Percentiles rank a stretch among this genome's conserved stretches.
These are phyloP conservation scores for Paedocypris sp. DNA, from an alignment of 2,113 vertebrate species.

Conservation along the genomic window DNA sequence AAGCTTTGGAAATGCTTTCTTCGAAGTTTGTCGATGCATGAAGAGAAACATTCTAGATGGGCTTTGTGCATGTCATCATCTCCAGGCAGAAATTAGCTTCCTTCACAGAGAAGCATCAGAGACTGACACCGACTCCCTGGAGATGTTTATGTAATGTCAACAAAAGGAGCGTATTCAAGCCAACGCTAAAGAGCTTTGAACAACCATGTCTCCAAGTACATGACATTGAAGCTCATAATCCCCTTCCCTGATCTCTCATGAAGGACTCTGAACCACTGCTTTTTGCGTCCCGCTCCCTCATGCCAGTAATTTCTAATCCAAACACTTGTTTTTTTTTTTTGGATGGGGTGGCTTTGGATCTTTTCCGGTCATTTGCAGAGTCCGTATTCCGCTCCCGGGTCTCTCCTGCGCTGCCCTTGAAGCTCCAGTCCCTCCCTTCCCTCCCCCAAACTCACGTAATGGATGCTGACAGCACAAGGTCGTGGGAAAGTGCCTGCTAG, in stretches of 20 bases:
- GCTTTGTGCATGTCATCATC: not conserved
- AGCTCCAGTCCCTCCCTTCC: not conserved
- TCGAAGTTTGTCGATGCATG: not conserved
- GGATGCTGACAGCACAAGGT: slow-evolving; percentile 51
- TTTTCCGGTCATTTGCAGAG: not conserved
- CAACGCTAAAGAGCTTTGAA: slow-evolving; percentile 13
- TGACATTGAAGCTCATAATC: slow-evolving; percentile 32
- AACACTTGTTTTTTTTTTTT: not conserved
- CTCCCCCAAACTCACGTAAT: slow-evolving; percentile 28
- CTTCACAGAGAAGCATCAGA: not conserved
- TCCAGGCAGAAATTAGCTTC: slow-evolving; percentile 1
- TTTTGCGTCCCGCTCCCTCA: not conserved
- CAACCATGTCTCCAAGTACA: slow-evolving; percentile 17
- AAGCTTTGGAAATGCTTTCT: too few species aligned
- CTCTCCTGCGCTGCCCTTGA: slow-evolving; percentile 18
- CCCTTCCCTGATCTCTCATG: slow-evolving; percentile 20
- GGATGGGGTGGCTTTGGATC: not conserved
- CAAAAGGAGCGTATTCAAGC: slow-evolving; percentile 15
- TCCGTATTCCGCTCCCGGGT: not conserved
- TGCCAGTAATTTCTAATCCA: not conserved
- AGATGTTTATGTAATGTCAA: slow-evolving; percentile 23
- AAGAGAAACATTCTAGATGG: not conserved
- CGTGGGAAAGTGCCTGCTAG: slow-evolving; percentile 41
- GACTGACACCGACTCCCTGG: slow-evolving; percentile 4
- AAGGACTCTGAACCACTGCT: not conserved